Base-by-base conservation (phyloP, 2,113 vertebrate genomes). In the Notarius lentiginosus region DNA sequence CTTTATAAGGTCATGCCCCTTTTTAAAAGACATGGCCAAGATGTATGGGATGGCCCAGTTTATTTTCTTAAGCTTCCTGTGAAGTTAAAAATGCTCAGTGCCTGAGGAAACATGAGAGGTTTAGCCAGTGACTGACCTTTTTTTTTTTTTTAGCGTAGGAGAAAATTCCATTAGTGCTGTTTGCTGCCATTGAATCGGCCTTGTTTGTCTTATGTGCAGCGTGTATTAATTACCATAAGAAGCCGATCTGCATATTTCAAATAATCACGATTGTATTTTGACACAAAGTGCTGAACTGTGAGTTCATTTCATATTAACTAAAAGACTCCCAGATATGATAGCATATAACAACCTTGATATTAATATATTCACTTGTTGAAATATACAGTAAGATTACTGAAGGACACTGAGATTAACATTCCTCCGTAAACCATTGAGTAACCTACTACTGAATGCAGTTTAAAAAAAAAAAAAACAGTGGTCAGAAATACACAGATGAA, bases 1-100 rank as follows among this genome's bases (percentile, higher is more conserved):
- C 86, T 91, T 41, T 41, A 41, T 86, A 89, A 87, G 85, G 91
- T 90, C 90, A 79, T 81, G 65, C 81, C 80, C 24, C 61, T 76
- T 55, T 82, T 55, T 55, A 65, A 85, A 41, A 85, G 53, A 15
- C 51, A 84, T 4, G 66, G 27, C 77, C 17, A 17, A 81, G 79
- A 41, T 81, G 56, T 81, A 81, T 61, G 56, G 53, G 56, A 81
- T 81, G 79, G 79, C 27, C 27, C 53, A 34, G 30, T 86, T 80
- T 70, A 24, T 70, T 80, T 80, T 58, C 41, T 80, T 70, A 70
- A 70, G 63, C 53, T 86, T 66, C n/a, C 84, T 66, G 60, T 86
- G 63, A 80, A 70, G 51, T 56, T 18, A 41, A 84, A 41, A 76
- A 76, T 60, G 22, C 83, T 47, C 51, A 41, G 27, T 72, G 65